Evolutionary conservation across 2,113 vertebrate species (phyloP).

Genomic region (Sminthopsis crassicaudata): DNA sequence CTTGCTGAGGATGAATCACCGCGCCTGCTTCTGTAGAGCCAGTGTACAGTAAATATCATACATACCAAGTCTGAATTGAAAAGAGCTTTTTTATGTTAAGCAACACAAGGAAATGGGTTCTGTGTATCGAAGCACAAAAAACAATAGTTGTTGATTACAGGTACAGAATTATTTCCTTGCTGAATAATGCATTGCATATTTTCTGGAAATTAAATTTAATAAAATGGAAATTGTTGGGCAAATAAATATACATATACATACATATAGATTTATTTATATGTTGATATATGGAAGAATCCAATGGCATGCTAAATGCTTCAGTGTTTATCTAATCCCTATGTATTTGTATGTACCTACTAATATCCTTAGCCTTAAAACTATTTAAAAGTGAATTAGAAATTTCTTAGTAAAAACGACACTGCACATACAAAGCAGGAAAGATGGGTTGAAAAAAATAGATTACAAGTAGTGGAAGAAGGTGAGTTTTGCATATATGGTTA

Average conservation of each 20-base stretch:
- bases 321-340: background rate
- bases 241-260: conserved; percentile 4
- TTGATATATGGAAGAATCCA: conserved; percentile 12
- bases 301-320: background rate
- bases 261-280: conserved; percentile 28
- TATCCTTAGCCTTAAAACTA: conserved; percentile 2
- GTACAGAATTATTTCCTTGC: background rate
- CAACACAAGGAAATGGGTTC: background rate
- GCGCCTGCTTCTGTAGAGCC: background rate
- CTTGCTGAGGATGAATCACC: background rate
- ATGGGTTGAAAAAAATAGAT: background rate
- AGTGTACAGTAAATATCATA: background rate
- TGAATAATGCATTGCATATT: conserved; percentile 27
- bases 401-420: background rate
- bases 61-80: background rate
- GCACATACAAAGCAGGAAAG: background rate
- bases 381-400: conserved; percentile 28
- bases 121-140: background rate
- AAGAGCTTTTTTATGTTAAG: conserved; percentile 18
- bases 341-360: background rate
- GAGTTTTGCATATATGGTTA: background rate
- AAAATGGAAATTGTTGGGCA: background rate
- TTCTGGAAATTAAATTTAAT: conserved; percentile 29
- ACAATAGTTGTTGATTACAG: conserved; percentile 26
- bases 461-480: background rate